phyloP scores from a whole-genome alignment of 2,113 vertebrate species.

The Azemiops feae region DNA sequence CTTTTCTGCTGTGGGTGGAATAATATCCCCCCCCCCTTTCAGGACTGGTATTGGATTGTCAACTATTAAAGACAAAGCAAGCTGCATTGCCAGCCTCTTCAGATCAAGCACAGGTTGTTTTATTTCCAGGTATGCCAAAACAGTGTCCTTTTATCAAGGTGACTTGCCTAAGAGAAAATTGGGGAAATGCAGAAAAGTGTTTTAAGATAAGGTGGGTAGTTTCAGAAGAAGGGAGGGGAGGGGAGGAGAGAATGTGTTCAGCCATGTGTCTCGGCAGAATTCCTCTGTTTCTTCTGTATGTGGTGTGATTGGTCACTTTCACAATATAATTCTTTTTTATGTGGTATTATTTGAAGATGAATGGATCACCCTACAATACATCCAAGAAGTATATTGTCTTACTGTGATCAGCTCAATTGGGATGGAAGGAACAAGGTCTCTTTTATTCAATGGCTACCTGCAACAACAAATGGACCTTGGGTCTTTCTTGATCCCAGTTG shows the following conservation, averaged over 20 bases:
- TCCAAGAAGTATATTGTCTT: fast-evolving
- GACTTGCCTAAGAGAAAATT: neutral
- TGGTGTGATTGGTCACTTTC: neutral
- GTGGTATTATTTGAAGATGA: neutral
- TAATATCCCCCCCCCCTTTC: slow-evolving; percentile 7
- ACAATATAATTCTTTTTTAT: neutral
- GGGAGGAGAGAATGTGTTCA: neutral
- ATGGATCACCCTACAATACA: fast-evolving
- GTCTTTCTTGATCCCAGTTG: slow-evolving; percentile 13
- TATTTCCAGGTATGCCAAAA: slow-evolving; percentile 17
- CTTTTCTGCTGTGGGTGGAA: slow-evolving; percentile 61
- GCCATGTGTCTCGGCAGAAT: slow-evolving; percentile 3
- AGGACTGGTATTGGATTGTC: slow-evolving; percentile 35
- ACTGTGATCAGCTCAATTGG: neutral
- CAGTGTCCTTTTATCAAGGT: neutral
- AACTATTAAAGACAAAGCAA: slow-evolving; percentile 34
- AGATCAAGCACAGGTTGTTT: neutral
- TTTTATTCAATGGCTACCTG: neutral
- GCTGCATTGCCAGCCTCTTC: slow-evolving; percentile 19
- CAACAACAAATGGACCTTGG: fast-evolving
- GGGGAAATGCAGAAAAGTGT: neutral
- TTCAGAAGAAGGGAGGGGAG: neutral
- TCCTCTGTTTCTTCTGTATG: slow-evolving; percentile 33
- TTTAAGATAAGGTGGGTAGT: neutral
- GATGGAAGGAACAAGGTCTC: neutral